Evolutionary conservation across 1,140 invertebrate genomes (phyloP).

Genomic region (Drosophila auraria): DNA sequence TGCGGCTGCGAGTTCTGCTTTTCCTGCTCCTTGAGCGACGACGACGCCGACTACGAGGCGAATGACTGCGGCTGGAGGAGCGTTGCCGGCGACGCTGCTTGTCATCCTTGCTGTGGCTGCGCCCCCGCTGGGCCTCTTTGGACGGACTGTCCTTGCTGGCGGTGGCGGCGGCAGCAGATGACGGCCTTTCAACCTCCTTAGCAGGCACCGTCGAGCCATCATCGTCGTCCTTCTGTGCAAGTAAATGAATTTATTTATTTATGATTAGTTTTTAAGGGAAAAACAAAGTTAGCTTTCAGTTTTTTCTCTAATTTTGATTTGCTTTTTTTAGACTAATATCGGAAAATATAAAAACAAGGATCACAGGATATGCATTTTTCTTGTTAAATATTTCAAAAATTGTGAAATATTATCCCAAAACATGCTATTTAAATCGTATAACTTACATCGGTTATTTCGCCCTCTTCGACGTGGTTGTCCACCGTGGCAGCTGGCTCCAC

Average conservation of each 20-base stretch:
- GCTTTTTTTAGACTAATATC: no score
- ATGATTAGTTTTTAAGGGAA: no score
- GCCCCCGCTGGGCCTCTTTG: conserved; percentile 24
- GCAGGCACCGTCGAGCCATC: background rate
- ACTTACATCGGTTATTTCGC: conserved; percentile 73
- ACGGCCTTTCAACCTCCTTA: background rate
- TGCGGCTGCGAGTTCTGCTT: conserved; percentile 57
- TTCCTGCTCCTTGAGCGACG: conserved; percentile 45
- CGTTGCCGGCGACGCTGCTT: conserved; percentile 16
- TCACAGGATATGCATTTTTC: background rate
- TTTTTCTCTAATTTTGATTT: background rate
- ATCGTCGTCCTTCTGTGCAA: conserved; percentile 59
- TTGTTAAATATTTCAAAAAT: background rate
- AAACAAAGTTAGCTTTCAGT: no score
- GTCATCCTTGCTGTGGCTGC: conserved; percentile 41
- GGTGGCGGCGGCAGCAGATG: background rate
- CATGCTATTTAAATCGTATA: background rate
- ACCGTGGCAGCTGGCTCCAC: background rate
- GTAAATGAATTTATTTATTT: background rate
- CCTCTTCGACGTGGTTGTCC: conserved; percentile 60
- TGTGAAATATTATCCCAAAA: background rate
- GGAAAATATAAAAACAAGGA: background rate
- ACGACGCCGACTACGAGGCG: conserved; percentile 47
- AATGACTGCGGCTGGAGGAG: conserved; percentile 39
- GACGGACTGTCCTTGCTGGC: conserved; percentile 4